Percentiles rank a stretch among this genome's conserved stretches.
Conservation (phyloP, 2,797 vertebrate species). For the Tamandua tetradactyla region DNA sequence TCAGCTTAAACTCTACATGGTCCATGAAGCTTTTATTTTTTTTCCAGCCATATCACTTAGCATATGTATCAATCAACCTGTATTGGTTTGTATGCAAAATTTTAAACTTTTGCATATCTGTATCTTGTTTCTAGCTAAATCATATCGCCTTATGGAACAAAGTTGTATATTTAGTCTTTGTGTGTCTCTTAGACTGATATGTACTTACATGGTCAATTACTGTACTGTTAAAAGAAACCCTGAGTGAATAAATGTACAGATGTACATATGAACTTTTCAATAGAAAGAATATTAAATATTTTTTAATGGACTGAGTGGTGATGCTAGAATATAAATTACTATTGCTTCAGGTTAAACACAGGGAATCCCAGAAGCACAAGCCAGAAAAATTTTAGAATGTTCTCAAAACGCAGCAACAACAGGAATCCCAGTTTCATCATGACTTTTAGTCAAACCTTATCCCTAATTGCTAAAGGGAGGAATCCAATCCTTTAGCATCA, state of each 20-base stretch:
- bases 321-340: neutral
- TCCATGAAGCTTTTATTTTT: neutral
- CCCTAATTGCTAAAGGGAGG: neutral
- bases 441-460: neutral
- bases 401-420: neutral
- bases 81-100: neutral
- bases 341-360: neutral
- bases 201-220: neutral
- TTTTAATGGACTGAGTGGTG: neutral
- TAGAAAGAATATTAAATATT: neutral
- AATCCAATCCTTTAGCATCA: neutral
- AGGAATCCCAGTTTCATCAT: neutral
- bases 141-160: neutral
- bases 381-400: neutral
- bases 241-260: neutral
- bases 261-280: neutral
- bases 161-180: neutral
- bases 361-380: neutral
- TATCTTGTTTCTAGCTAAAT: neutral
- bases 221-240: neutral
- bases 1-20: neutral
- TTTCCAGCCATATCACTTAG: neutral
- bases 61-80: neutral
- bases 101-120: neutral
- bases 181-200: neutral